phyloP scores from a whole-genome alignment of 2,888 invertebrate genomes.

The Coelinius sp. region DNA sequence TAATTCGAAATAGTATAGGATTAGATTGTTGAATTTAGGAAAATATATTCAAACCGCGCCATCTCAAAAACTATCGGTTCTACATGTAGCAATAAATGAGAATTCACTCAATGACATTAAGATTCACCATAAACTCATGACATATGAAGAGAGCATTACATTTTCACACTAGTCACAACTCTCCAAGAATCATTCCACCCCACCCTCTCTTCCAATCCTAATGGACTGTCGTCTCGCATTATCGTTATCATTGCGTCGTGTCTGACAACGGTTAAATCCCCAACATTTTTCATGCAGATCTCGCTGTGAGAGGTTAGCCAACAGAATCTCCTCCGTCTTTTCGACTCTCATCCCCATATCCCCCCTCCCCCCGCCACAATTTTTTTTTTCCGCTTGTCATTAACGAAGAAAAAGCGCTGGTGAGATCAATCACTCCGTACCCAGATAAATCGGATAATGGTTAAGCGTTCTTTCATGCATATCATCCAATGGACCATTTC shows the following conservation, averaged over 20 bases:
- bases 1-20: not conserved
- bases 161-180: slow-evolving; percentile 1
- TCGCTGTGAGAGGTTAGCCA: slow-evolving; percentile 31
- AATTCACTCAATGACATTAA: not conserved
- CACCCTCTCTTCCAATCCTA: slow-evolving; percentile 41
- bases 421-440: slow-evolving; percentile 31
- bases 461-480: slow-evolving; percentile 23
- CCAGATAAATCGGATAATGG: slow-evolving; percentile 21
- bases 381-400: slow-evolving; percentile 32
- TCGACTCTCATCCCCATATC: not conserved
- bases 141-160: not conserved
- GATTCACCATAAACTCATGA: not conserved
- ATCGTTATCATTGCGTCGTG: slow-evolving; percentile 58
- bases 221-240: slow-evolving; percentile 61
- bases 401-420: slow-evolving; percentile 8
- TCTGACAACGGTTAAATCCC: slow-evolving; percentile 59
- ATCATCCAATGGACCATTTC: slow-evolving; percentile 6
- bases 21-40: not conserved
- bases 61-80: no score
- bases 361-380: no score
- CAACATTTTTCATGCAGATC: slow-evolving; percentile 54
- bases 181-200: not conserved
- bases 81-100: no score
- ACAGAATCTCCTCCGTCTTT: slow-evolving; percentile 12
- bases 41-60: no score